A percentile compares a stretch with the other conserved stretches of the same genome.
Evolutionary conservation across 2,888 invertebrate genomes (phyloP).

Genomic region (Drosophila rellima): DNA sequence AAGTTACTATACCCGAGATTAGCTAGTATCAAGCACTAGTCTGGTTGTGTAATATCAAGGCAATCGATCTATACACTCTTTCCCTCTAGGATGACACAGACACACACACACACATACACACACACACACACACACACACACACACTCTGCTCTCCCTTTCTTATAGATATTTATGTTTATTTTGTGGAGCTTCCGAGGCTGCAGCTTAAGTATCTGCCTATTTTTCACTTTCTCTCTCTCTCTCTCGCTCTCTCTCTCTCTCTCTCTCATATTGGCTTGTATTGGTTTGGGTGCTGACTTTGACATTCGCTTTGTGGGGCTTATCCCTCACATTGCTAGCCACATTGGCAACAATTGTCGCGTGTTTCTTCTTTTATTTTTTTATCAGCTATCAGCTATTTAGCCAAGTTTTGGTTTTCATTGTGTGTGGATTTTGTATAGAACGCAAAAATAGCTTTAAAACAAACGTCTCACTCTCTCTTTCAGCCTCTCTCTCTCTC

Average conservation of each 20-base stretch:
- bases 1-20: constrained; percentile 16
- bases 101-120: constrained; percentile 20
- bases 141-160: constrained; percentile 6
- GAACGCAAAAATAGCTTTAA: constrained; percentile 72
- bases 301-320: constrained; percentile 80
- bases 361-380: constrained; percentile 71
- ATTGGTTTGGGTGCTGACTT: constrained; percentile 73
- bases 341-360: constrained; percentile 70
- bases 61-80: constrained; percentile 62
- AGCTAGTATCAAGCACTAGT: constrained; percentile 37
- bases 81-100: constrained; percentile 13
- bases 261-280: constrained; percentile 23
- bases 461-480: constrained; percentile 48
- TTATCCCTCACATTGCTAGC: constrained; percentile 70
- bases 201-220: constrained; percentile 52
- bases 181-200: constrained; percentile 48
- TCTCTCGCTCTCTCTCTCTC: neutral
- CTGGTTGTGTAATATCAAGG: constrained; percentile 53
- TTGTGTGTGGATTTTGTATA: constrained; percentile 69
- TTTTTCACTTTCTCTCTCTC: constrained; percentile 13
- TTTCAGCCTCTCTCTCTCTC: neutral
- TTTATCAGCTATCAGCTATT: constrained; percentile 72
- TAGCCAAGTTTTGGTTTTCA: constrained; percentile 76
- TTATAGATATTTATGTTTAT: constrained; percentile 52
- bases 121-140: constrained; percentile 8